These are phyloP conservation scores for Melieria crassipennis DNA, from an alignment of 2,888 invertebrate genomes.

Conservation along the genomic window DNA sequence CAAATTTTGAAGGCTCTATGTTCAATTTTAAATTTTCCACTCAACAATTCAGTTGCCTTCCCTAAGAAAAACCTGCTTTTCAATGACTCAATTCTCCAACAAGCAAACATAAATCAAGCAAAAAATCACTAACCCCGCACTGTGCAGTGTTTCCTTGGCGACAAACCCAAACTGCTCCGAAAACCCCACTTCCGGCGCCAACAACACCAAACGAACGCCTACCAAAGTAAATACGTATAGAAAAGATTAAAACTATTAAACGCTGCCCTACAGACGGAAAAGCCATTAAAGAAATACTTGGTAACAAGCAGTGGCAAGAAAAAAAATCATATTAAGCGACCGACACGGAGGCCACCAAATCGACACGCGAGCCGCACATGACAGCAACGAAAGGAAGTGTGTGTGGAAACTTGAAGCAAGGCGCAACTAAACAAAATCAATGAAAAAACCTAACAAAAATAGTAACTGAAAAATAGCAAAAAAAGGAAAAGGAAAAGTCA, in stretches of 20 bases:
- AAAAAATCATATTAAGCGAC: neutral
- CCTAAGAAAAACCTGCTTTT: too few species aligned
- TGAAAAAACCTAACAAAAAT: too few species aligned
- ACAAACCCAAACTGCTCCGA: neutral
- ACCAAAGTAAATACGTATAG: neutral
- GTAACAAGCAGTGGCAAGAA: neutral
- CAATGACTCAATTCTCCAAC: too few species aligned
- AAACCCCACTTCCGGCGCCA: neutral
- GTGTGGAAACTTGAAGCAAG: too few species aligned
- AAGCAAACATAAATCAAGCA: neutral
- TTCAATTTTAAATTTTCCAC: too few species aligned
- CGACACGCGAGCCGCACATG: neutral
- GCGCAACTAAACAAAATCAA: too few species aligned
- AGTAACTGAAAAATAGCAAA: neutral
- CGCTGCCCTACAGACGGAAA: neutral
- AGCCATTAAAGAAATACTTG: slow-evolving; percentile 3
- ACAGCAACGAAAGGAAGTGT: neutral
- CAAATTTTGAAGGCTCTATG: too few species aligned
- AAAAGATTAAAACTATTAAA: neutral
- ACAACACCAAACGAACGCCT: neutral
- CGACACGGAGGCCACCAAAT: neutral
- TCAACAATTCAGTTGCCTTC: too few species aligned
- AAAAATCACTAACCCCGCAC: neutral
- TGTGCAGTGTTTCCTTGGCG: neutral
- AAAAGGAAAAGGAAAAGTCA: neutral